phyloP scores from a whole-genome alignment of 2,888 invertebrate species.

The Lapara coniferarum region DNA sequence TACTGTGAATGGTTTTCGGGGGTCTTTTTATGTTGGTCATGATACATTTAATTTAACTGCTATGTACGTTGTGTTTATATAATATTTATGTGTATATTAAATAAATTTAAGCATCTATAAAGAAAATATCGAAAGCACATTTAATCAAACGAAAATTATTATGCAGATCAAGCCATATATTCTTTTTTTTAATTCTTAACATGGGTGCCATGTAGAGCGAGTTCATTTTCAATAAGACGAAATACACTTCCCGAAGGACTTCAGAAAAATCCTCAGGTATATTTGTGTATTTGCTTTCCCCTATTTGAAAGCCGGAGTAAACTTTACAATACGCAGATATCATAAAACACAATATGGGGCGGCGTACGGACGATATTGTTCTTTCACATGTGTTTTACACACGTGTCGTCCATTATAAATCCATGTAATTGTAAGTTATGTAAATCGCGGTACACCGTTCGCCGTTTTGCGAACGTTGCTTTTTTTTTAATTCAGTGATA shows the following conservation, averaged over 20 bases:
- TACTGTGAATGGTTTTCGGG: not conserved
- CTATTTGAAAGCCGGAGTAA: not conserved
- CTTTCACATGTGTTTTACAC: conserved; percentile 60
- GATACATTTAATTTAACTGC: not conserved
- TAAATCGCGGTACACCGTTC: conserved; percentile 47
- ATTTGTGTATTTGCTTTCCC: not conserved
- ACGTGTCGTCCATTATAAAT: conserved; percentile 61
- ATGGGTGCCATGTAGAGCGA: too few species aligned
- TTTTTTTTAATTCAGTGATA: not conserved
- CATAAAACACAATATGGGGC: conserved; percentile 44
- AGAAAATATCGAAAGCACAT: too few species aligned
- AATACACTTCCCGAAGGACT: not conserved
- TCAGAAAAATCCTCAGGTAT: not conserved
- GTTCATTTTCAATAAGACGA: not conserved
- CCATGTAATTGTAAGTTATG: conserved; percentile 65
- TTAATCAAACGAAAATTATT: too few species aligned
- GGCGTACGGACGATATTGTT: conserved; percentile 45
- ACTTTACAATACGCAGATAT: conserved; percentile 45
- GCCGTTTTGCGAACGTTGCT: conserved; percentile 19
- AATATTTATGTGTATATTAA: too few species aligned
- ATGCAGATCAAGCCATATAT: not conserved
- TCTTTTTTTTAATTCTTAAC: not conserved
- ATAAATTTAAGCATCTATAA: too few species aligned
- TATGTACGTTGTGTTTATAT: too few species aligned
- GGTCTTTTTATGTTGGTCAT: conserved; percentile 8